Base-by-base conservation (phyloP, 2,888 invertebrate genomes). In the Nipponacmea schrenckii region DNA sequence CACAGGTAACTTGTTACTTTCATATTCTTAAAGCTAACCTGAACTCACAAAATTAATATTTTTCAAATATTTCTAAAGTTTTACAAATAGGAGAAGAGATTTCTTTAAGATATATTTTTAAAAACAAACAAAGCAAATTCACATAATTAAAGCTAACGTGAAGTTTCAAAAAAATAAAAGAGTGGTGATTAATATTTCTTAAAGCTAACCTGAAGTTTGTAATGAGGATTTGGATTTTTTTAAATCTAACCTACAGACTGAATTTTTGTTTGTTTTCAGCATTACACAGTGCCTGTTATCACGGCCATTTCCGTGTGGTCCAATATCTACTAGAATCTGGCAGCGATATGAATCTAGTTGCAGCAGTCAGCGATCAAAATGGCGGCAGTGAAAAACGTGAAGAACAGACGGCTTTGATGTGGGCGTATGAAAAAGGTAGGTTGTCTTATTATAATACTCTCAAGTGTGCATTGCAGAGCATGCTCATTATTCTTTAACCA, bases 231-330 rank as follows among this genome's bases (percentile, higher is more conserved):
- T n/a, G n/a, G n/a, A n/a, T n/a, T 31, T 31, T 31, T 31, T 31
- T 31, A 31, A 31, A 31, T 2, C 31, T 31, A 31, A 31, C 31
- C 31, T 31, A 5, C 10, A 39, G 10, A 39, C 39, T 39, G 8
- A 39, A 39, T 39, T 31, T 31, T 39, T 8, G 1, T 74, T 79
- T 82, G 1, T 74, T 79, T 82, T 31, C 77, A 87, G 90, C 90
- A 0, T 79, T 90, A 45, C 90, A 90, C 80, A 90, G 90, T 74
- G 90, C 90, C 17, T 90, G 90, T 78, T 90, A 87, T 78, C 90
- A 90, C 77, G 90, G 90, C 7, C 90, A 90, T 77, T 79, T 89
- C 31, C 75, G 87, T 20, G 84, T 90, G 15, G 90, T 90, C 1
- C 90, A 90, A 78, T 89, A 88, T 74, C 81, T 90, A 62, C 79